Base-by-base conservation (phyloP, 1,140 invertebrate genomes). In the Penaeus chinensis region DNA sequence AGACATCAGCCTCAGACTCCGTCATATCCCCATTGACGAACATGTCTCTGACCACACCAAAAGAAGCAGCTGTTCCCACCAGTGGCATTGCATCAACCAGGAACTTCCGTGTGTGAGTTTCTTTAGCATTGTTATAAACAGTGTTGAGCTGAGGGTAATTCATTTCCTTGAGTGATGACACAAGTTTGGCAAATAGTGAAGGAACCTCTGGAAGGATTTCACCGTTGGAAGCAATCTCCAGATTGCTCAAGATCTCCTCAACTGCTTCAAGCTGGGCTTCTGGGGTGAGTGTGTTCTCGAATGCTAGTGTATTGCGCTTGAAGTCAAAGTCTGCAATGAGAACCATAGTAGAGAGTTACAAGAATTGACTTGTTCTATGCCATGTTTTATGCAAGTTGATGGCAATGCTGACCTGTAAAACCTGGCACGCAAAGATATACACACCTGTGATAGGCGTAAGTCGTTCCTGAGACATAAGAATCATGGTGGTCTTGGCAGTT, bases 11-110 rank as follows among this genome's bases (percentile, higher is more conserved):
- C 90, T 96, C 94, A 0, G 94, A 74, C 0, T 93, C 92, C 2
- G 92, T 93, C 1, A 98, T 92, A 89, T 96, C 94, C 2, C 95
- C 94, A 82, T 92, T 94, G 87, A 95, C 94, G 0, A 98, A 92
- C 27, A 97, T 91, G 83, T 96, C 93, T 3, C 95, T 93, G n/a
- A 95, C 94, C 0, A 96, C 95, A 90, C 95, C 95, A 22, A 97
- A 94, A 16, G 95, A 94, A 79, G 96, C 95, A 4, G 95, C 95
- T 27, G 95, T 97, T 82, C 95, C 96, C 2, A 96, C 93, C 83
- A 95, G 94, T 79, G 96, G 95, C 0, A 98, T 92, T 74, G 94
- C 96, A 91, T 97, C 96, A 5, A 97, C 91, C 89, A 96, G 95
- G 1, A 96, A 93, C 89, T 95, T 95, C 82, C 94, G 93, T 32